These are phyloP conservation scores for Chrysotoxum bicinctum DNA, from an alignment of 2,888 invertebrate genomes.

Conservation along the genomic window DNA sequence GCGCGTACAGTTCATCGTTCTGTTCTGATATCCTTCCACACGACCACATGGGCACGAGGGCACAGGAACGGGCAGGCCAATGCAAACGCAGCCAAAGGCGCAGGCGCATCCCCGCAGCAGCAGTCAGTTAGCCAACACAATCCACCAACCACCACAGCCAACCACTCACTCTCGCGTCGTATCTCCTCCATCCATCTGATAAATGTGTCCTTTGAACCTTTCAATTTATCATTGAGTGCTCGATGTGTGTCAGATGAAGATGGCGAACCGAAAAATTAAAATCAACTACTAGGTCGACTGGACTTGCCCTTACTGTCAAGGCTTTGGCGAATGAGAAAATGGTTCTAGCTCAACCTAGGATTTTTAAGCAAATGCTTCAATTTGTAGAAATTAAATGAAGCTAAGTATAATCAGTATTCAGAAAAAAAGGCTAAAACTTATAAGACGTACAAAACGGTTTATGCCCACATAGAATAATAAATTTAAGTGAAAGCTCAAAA, in stretches of 20 bases:
- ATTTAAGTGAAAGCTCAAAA: too few relatives aligned
- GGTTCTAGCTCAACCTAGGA: background rate
- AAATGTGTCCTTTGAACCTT: constrained; percentile 73
- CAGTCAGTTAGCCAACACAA: constrained; percentile 42
- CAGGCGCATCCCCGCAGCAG: constrained; percentile 28
- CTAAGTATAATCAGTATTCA: too few relatives aligned
- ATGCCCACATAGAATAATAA: too few relatives aligned
- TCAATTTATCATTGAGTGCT: constrained; percentile 73
- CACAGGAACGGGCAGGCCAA: background rate
- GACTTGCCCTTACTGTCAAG: background rate
- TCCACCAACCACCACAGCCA: constrained; percentile 30
- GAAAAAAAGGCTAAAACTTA: too few relatives aligned
- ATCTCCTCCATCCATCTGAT: constrained; percentile 72
- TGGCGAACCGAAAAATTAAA: constrained; percentile 34
- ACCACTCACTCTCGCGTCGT: constrained; percentile 69
- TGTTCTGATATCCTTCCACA: constrained; percentile 64
- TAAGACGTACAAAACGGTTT: too few relatives aligned
- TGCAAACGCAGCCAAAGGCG: background rate
- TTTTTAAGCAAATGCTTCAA: too few relatives aligned
- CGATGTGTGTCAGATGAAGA: constrained; percentile 72
- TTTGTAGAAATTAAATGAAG: too few relatives aligned
- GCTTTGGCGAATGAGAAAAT: background rate
- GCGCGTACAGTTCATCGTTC: constrained; percentile 62
- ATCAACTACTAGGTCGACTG: background rate
- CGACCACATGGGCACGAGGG: background rate